phyloP scores from a whole-genome alignment of 2,888 invertebrate species.

The Drosophila nr. perissopoda region DNA sequence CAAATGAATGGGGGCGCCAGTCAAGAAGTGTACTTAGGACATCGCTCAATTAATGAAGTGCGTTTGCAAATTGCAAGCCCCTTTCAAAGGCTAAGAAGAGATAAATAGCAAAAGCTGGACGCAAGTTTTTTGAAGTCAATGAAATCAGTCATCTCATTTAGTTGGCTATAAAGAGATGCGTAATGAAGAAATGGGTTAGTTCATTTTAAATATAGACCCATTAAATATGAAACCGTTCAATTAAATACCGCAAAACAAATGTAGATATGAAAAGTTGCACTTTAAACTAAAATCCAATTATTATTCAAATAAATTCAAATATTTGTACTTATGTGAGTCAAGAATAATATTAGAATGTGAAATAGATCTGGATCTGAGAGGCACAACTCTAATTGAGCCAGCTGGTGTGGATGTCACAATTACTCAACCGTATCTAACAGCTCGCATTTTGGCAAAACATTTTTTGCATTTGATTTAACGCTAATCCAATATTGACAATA shows the following conservation, averaged over 20 bases:
- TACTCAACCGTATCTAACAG: constrained; percentile 36
- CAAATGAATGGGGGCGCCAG: constrained; percentile 4
- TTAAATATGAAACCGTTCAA: not conserved
- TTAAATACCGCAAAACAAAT: not conserved
- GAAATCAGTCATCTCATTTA: not conserved
- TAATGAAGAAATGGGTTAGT: not conserved
- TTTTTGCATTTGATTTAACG: constrained; percentile 15
- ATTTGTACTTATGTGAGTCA: not conserved
- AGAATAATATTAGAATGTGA: not conserved
- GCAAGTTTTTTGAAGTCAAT: no score
- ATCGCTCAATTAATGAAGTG: not conserved
- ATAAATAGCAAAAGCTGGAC: not conserved
- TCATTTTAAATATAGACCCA: not conserved
- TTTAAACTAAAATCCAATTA: not conserved
- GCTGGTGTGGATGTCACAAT: constrained; percentile 5
- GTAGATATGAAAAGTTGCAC: not conserved
- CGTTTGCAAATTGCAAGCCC: not conserved
- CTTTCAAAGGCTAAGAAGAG: not conserved
- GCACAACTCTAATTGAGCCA: constrained; percentile 16
- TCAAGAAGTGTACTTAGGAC: not conserved
- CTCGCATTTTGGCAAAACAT: constrained; percentile 24
- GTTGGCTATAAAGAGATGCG: not conserved
- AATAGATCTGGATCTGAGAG: not conserved
- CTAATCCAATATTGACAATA: constrained; percentile 22
- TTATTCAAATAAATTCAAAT: not conserved